Base-by-base conservation (phyloP, 2,113 vertebrate genomes). In the Isichthys henryi region DNA sequence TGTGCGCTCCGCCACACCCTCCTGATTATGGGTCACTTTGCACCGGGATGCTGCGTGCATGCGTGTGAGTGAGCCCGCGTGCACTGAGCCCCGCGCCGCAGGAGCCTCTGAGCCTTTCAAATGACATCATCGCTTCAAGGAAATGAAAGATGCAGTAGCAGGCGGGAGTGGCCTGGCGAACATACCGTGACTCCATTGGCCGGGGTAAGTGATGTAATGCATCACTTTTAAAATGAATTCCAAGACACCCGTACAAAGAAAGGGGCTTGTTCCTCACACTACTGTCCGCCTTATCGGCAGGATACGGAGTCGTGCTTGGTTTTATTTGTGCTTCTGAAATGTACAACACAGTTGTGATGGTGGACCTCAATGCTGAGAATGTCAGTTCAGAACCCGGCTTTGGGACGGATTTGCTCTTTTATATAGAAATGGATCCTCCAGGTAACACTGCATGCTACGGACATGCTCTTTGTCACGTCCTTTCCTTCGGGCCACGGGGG, bases 141-240 rank as follows among this genome's bases (percentile, higher is more conserved):
- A 95, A 95, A 95, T 95, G 95, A 96, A 92, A 93, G 92, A 94
- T 94, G 95, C 91, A 91, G 85, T 77, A 85, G 90, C 91, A 89
- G 90, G 93, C 97, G 96, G 96, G 96, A 98, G 96, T 95, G 96
- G 96, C 96, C 95, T 96, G 96, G 94, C 96, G 97, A 96, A 96
- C 96, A 95, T 97, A 95, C 96, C 95, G 96, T 95, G 95, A 92
- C 95, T 95, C 96, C 96, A 98, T 99, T 99, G 98, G 98, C 96
- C 97, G 96, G 95, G 96, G 95, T 96, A 95, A 97, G 97, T 99
- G 98, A 99, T 98, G 98, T 98, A 97, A 98, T 96, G 96, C 95
- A 96, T 97, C 98, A 97, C 93, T 96, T 96, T 97, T 96, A 94
- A 97, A 96, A 96, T 97, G 92, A 95, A 94, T 96, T 95, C 95